phyloP scores from a whole-genome alignment of 2,888 invertebrate genomes.

The Andricus quercusramuli region DNA sequence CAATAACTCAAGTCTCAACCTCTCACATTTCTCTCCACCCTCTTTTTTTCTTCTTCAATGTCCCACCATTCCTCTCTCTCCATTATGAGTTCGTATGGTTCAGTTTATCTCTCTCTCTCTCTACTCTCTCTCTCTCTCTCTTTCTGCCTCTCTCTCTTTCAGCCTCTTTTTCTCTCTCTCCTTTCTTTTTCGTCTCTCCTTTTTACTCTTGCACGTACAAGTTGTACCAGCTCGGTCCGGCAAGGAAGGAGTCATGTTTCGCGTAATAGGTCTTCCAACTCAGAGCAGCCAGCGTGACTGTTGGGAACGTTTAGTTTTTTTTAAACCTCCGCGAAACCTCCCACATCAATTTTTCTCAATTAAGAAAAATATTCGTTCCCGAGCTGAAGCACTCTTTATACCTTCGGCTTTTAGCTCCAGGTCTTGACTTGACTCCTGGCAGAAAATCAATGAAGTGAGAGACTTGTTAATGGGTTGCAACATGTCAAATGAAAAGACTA shows the following conservation, averaged over 20 bases:
- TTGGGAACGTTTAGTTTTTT: slow-evolving; percentile 31
- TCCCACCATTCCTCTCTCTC: too few relatives aligned
- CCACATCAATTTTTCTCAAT: slow-evolving; percentile 21
- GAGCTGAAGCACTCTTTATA: neutral
- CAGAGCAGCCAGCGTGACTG: slow-evolving; percentile 54
- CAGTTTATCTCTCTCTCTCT: neutral
- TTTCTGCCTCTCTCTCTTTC: neutral
- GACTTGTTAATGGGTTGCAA: neutral
- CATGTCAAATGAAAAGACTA: neutral
- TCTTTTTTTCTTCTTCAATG: slow-evolving; percentile 6
- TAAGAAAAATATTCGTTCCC: slow-evolving; percentile 9
- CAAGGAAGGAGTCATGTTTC: slow-evolving; percentile 71
- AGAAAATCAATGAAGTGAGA: neutral
- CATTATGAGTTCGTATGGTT: neutral
- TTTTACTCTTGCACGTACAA: slow-evolving; percentile 42
- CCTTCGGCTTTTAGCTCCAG: neutral
- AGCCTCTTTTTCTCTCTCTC: neutral
- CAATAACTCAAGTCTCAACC: neutral
- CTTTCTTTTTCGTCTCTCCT: slow-evolving; percentile 35
- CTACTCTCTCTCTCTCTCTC: neutral
- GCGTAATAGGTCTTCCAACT: slow-evolving; percentile 70
- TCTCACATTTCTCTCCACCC: slow-evolving; percentile 6
- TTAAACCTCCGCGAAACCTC: slow-evolving; percentile 4
- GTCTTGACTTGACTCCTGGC: slow-evolving; percentile 1
- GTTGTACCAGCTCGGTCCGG: slow-evolving; percentile 21